These are phyloP conservation scores for Hymenochirus boettgeri DNA, from an alignment of 2,113 vertebrate genomes.

Conservation along the genomic window DNA sequence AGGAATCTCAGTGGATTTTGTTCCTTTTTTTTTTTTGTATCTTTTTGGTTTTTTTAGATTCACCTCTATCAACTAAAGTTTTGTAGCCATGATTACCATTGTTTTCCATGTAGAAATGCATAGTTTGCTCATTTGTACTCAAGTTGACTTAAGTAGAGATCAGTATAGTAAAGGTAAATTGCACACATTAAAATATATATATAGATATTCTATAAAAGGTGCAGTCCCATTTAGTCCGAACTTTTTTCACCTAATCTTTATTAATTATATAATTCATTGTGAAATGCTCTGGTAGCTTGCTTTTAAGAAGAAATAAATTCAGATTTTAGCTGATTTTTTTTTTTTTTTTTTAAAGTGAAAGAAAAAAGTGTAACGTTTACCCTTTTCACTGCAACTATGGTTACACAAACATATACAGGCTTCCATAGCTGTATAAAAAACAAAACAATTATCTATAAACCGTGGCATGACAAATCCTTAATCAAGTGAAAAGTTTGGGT, in stretches of 20 bases:
- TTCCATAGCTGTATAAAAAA: too few relatives aligned
- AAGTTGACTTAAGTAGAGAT: constrained; percentile 1
- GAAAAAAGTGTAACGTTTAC: constrained; percentile 2
- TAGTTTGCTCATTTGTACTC: constrained; percentile 46
- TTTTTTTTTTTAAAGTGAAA: too few relatives aligned
- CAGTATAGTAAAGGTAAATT: constrained; percentile 9
- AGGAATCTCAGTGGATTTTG: constrained; percentile 43
- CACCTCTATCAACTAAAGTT: constrained; percentile 53
- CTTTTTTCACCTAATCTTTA: constrained; percentile 1
- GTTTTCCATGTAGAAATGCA: constrained; percentile 57
- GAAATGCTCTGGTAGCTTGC: constrained; percentile 27
- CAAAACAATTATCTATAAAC: too few relatives aligned
- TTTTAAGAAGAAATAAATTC: constrained; percentile 20
- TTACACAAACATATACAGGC: constrained; percentile 34
- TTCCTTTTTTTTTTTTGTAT: constrained; percentile 60
- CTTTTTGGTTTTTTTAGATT: constrained; percentile 42
- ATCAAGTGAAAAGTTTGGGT: too few relatives aligned
- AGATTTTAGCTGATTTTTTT: constrained; percentile 1
- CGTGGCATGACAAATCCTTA: too few relatives aligned
- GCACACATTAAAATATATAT: constrained; percentile 14
- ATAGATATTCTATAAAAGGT: constrained; percentile 1
- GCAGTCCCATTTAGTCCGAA: constrained; percentile 8
- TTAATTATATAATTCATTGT: constrained; percentile 4
- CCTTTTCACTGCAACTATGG: background rate
- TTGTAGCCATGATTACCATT: constrained; percentile 55